phyloP scores from a whole-genome alignment of 1,140 invertebrate species.

The Orchestia grillus region DNA sequence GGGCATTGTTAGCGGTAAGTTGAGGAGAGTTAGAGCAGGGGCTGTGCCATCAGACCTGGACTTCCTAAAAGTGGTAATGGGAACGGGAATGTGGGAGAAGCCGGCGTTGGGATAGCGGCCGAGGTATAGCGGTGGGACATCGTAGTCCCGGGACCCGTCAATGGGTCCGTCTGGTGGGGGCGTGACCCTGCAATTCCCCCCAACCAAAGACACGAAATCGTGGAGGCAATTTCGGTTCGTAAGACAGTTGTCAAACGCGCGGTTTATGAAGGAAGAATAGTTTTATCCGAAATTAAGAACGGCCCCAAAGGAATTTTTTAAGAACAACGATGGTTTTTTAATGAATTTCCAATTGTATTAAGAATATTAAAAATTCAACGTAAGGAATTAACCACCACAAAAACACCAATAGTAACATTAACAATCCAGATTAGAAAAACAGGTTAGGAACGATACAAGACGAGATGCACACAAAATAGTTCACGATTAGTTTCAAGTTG shows the following conservation, averaged over 20 bases:
- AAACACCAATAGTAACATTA: background rate
- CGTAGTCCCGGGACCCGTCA: conserved; percentile 1
- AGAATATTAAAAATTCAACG: background rate
- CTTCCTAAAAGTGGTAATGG: background rate
- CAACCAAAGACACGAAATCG: background rate
- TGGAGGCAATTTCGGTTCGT: background rate
- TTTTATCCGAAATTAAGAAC: background rate
- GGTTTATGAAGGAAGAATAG: background rate
- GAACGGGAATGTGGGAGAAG: conserved; percentile 24
- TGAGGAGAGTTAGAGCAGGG: background rate
- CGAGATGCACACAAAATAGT: background rate
- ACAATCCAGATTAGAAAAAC: background rate
- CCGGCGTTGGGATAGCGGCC: conserved; percentile 19
- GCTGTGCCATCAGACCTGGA: background rate
- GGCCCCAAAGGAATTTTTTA: background rate
- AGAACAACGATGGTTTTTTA: background rate
- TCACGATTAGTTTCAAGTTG: background rate
- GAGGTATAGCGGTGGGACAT: conserved; percentile 20
- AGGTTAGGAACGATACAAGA: background rate
- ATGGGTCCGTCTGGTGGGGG: background rate
- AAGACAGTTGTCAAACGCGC: background rate
- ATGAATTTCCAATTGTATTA: background rate
- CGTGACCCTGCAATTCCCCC: background rate
- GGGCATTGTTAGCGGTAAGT: background rate
- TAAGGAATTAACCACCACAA: background rate